Conservation (phyloP, 2,888 invertebrate genomes). For the Stenodera caucasica region DNA sequence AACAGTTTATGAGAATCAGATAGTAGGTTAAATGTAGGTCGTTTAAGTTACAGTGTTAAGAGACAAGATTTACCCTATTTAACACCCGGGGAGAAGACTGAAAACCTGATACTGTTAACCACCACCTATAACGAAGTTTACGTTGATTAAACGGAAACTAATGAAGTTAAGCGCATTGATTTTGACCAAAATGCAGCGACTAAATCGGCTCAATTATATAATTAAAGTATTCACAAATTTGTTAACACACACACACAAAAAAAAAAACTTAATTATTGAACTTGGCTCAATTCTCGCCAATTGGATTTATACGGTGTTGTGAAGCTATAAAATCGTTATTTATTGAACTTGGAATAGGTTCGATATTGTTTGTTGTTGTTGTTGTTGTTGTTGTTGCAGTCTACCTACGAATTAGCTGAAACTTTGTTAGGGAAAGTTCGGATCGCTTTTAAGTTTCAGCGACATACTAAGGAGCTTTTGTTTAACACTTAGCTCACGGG, state of each 20-base stretch:
- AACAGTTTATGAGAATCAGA: conserved; percentile 3
- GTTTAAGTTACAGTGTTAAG: conserved; percentile 1
- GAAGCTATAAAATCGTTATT: neutral
- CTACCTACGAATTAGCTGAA: neutral
- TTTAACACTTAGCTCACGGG: neutral
- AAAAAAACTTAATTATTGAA: no score
- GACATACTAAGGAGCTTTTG: conserved; percentile 4
- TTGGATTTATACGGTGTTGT: neutral
- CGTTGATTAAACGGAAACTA: conserved; percentile 30
- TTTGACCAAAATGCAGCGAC: neutral
- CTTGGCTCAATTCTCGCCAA: neutral
- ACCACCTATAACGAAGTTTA: conserved; percentile 28
- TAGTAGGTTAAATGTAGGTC: neutral
- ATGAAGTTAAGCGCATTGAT: conserved; percentile 19
- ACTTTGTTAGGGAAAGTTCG: no score
- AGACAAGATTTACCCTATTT: neutral
- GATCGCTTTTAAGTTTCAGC: conserved; percentile 1
- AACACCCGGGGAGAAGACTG: conserved; percentile 3
- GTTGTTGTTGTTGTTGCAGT: neutral
- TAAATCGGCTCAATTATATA: no score
- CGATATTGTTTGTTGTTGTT: neutral
- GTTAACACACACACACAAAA: neutral
- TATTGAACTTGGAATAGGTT: conserved; percentile 5
- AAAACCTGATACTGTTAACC: conserved; percentile 19
- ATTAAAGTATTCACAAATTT: neutral